Percentiles rank a stretch among this genome's conserved stretches.
Evolutionary conservation across 2,797 vertebrate species (phyloP).

Genomic region (Rhinogobio ventralis): DNA sequence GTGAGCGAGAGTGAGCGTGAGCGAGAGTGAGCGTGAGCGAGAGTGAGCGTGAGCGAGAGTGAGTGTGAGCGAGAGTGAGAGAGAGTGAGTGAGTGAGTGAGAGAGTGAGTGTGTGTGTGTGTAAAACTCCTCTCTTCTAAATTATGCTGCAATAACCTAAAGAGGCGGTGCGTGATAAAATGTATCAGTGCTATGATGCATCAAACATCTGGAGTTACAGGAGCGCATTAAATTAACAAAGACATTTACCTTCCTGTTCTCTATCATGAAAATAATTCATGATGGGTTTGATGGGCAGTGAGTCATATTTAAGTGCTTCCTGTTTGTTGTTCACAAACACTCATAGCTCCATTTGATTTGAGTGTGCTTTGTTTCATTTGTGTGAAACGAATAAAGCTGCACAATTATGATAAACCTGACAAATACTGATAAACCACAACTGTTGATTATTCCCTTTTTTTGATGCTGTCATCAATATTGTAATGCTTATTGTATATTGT

Average conservation of each 20-base stretch:
- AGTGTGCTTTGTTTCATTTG: neutral
- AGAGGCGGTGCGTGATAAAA: conserved; percentile 26
- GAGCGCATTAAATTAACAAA: conserved; percentile 42
- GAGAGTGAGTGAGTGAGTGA: no score
- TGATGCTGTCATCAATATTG: neutral
- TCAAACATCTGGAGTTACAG: conserved; percentile 52
- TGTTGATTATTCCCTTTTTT: neutral
- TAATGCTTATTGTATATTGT: neutral
- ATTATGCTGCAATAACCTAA: conserved; percentile 14
- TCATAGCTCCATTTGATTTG: conserved; percentile 29
- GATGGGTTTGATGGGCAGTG: conserved; percentile 47
- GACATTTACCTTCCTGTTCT: neutral
- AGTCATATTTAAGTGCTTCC: conserved; percentile 50
- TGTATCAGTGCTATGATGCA: conserved; percentile 29
- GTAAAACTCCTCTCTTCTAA: neutral
- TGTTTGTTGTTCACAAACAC: neutral
- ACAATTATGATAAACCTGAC: neutral
- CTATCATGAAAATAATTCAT: conserved; percentile 21
- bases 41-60: no score
- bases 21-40: no score
- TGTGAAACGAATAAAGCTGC: neutral
- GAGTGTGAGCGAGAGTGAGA: no score
- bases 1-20: no score
- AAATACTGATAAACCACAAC: neutral
- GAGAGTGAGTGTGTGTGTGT: neutral